Evolutionary conservation across 2,113 vertebrate species (phyloP).

Genomic region (Trematomus loennbergii): DNA sequence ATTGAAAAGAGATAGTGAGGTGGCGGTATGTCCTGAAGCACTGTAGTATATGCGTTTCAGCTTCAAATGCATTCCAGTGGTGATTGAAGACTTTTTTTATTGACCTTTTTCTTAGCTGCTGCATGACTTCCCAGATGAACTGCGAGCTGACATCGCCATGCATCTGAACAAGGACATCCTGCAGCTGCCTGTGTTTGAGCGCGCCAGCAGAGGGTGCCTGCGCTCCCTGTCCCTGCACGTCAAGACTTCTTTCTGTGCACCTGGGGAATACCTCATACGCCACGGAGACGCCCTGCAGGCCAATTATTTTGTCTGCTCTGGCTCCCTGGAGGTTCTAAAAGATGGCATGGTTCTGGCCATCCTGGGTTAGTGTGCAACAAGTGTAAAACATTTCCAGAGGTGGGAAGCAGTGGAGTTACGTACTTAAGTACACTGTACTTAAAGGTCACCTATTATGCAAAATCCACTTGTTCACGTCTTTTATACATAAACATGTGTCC

Average conservation of each 20-base stretch:
- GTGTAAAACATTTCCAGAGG: neutral
- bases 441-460: too few relatives aligned
- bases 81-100: neutral
- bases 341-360: conserved; percentile 94
- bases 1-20: neutral
- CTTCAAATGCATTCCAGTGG: neutral
- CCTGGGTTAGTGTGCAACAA: conserved; percentile 86
- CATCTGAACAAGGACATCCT: conserved; percentile 97
- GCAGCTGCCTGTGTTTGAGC: conserved; percentile 92
- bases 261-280: conserved; percentile 94
- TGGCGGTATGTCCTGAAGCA: neutral
- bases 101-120: conserved; percentile 85
- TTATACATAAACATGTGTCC: too few relatives aligned
- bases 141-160: conserved; percentile 95
- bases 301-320: conserved; percentile 94
- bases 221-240: conserved; percentile 95
- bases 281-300: conserved; percentile 94
- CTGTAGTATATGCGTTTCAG: neutral
- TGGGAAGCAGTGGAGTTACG: too few relatives aligned
- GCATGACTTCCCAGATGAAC: conserved; percentile 95
- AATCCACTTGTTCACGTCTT: too few relatives aligned
- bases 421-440: too few relatives aligned
- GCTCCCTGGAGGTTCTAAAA: conserved; percentile 94
- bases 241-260: conserved; percentile 95
- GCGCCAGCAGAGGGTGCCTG: conserved; percentile 93